Conservation (phyloP, 2,888 invertebrate genomes). For the Caenorhabditis sinica region DNA sequence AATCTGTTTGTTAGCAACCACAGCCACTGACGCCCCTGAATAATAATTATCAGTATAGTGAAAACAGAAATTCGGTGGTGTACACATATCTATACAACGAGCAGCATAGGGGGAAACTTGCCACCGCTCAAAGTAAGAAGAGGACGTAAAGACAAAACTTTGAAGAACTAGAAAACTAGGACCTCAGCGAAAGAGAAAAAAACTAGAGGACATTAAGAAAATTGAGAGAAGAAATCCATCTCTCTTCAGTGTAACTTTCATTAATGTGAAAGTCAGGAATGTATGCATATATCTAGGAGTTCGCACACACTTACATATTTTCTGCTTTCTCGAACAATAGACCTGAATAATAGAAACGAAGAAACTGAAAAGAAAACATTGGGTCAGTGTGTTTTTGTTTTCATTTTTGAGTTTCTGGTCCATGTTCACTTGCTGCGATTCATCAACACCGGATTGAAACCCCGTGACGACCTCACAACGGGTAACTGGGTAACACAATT, state of each 20-base stretch:
- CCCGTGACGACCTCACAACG: slow-evolving; percentile 39
- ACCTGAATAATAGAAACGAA: neutral
- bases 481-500: slow-evolving; percentile 31
- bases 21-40: slow-evolving; percentile 35
- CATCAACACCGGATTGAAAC: slow-evolving; percentile 34
- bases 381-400: slow-evolving; percentile 27
- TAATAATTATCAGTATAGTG: slow-evolving; percentile 46
- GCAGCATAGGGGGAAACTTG: neutral
- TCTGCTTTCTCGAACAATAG: neutral
- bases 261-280: slow-evolving; percentile 11
- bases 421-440: slow-evolving; percentile 22
- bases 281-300: slow-evolving; percentile 6
- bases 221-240: neutral
- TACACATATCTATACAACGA: neutral
- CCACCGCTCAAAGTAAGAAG: neutral
- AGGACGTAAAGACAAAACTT: too few relatives aligned
- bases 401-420: slow-evolving; percentile 21
- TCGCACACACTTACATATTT: slow-evolving; percentile 18
- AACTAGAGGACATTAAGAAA: slow-evolving; percentile 30
- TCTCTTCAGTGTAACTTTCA: slow-evolving; percentile 27
- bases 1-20: slow-evolving; percentile 27
- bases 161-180: neutral
- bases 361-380: slow-evolving; percentile 1
- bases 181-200: neutral
- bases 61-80: too few relatives aligned